Evolutionary conservation across 2,113 vertebrate genomes (phyloP).

Genomic region (Leucoraja erinaceus): DNA sequence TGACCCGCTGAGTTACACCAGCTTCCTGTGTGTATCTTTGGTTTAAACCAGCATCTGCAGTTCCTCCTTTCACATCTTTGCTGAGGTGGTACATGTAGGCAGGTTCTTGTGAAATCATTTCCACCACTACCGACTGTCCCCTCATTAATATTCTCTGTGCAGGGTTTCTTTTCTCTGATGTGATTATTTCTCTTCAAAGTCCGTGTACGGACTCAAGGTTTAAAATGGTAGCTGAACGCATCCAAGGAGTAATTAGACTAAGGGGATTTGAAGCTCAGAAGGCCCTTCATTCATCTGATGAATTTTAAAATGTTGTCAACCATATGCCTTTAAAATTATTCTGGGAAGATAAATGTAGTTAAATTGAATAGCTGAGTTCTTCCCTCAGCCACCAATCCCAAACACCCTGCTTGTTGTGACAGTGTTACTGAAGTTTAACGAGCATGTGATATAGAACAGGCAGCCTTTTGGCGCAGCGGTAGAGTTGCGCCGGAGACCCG

Average conservation of each 20-base stretch:
- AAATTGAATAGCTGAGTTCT: background rate
- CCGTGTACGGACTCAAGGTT: background rate
- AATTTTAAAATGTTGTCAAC: background rate
- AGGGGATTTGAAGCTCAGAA: background rate
- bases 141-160: background rate
- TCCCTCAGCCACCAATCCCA: background rate
- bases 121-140: background rate
- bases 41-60: too few species aligned
- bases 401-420: background rate
- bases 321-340: background rate
- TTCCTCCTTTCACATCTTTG: too few species aligned
- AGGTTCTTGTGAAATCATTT: background rate
- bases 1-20: too few species aligned
- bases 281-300: background rate
- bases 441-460: too few species aligned
- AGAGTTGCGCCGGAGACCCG: too few species aligned
- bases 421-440: background rate
- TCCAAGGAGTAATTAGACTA: background rate
- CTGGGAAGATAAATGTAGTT: background rate
- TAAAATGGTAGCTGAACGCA: background rate
- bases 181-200: background rate
- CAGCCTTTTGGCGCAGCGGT: too few species aligned
- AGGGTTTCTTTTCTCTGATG: background rate
- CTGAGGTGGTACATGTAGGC: too few species aligned
- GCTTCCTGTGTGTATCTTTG: too few species aligned